A percentile compares a stretch with the other conserved stretches of the same genome.
Conservation (phyloP, 2,888 invertebrate genomes). For the Aspidiotus destructor region DNA sequence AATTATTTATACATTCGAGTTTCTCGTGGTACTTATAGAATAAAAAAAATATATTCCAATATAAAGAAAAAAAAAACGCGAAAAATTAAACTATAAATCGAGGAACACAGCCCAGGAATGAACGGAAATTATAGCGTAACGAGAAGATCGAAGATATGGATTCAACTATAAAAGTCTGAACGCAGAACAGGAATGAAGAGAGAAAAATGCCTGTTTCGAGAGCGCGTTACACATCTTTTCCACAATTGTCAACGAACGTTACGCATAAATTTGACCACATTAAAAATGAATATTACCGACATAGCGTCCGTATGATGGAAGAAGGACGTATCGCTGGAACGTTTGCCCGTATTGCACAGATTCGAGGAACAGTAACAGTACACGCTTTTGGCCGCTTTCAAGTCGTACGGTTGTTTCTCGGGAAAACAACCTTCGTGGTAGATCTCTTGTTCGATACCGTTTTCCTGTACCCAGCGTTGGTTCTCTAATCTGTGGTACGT, state of each 20-base stretch:
- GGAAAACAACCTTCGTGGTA: slow-evolving; percentile 61
- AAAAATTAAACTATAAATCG: slow-evolving; percentile 6
- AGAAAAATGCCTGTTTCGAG: no score
- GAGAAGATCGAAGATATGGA: background rate
- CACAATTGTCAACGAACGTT: slow-evolving; percentile 40
- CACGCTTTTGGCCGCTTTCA: slow-evolving; percentile 51
- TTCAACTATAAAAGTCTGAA: no score
- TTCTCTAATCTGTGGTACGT: slow-evolving; percentile 53
- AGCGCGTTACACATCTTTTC: background rate
- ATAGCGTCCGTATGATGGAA: slow-evolving; percentile 50
- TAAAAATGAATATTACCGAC: slow-evolving; percentile 54
- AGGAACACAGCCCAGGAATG: slow-evolving; percentile 26
- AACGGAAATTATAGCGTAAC: slow-evolving; percentile 11
- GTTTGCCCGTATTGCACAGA: slow-evolving; percentile 57
- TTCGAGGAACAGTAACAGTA: slow-evolving; percentile 68
- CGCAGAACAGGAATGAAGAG: no score
- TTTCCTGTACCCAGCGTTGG: slow-evolving; percentile 55
- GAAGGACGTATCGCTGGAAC: slow-evolving; percentile 35
- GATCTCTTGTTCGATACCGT: slow-evolving; percentile 55
- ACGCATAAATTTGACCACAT: slow-evolving; percentile 52
- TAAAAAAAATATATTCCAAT: no score
- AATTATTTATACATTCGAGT: no score
- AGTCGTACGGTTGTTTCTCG: slow-evolving; percentile 52
- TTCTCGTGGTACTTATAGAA: no score
- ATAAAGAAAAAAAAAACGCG: slow-evolving; percentile 9